Evolutionary conservation across 2,113 vertebrate genomes (phyloP).

Genomic region (Illadopsis cleaveri): DNA sequence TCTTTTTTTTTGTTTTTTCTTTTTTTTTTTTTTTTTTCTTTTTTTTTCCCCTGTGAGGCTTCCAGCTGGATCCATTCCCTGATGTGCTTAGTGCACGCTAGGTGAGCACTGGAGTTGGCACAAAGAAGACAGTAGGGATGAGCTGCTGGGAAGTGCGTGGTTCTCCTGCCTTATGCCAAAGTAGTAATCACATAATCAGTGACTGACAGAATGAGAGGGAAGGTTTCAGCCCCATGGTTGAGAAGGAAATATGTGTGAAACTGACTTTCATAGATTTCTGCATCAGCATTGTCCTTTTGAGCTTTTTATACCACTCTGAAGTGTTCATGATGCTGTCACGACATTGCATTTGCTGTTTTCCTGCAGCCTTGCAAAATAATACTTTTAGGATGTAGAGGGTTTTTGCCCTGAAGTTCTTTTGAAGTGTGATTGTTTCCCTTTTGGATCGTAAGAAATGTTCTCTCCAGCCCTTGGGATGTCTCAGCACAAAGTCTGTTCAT

Average conservation of each 20-base stretch:
- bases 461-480: neutral
- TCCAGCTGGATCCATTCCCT: neutral
- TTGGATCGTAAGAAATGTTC: neutral
- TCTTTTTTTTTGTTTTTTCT: neutral
- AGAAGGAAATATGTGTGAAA: neutral
- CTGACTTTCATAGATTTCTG: neutral
- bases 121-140: neutral
- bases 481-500: conserved; percentile 33
- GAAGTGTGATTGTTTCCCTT: neutral
- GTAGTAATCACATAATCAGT: neutral
- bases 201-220: neutral
- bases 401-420: neutral
- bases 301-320: neutral
- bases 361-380: neutral
- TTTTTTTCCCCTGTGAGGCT: neutral
- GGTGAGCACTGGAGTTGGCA: neutral
- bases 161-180: neutral
- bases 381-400: fast-evolving
- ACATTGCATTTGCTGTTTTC: neutral
- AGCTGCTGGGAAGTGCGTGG: neutral
- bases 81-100: neutral
- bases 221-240: neutral
- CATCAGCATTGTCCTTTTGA: neutral
- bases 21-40: fast-evolving
- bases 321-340: neutral